Evolutionary conservation across 2,113 vertebrate species (phyloP).

Genomic region (Galeopterus variegatus): DNA sequence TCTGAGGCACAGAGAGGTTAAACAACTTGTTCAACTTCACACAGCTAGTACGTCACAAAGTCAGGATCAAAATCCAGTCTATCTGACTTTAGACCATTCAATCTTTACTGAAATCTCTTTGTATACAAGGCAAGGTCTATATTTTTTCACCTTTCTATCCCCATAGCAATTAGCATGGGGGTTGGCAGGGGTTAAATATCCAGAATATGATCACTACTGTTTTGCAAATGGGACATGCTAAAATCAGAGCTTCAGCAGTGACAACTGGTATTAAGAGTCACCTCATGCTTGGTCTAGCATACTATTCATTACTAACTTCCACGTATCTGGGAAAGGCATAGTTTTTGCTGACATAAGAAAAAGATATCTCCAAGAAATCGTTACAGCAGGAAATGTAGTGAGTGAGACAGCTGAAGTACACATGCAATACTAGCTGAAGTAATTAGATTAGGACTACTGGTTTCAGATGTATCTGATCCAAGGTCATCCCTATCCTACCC

Average conservation of each 20-base stretch:
- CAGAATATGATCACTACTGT: conserved; percentile 30
- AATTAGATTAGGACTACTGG: neutral
- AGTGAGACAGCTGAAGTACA: conserved; percentile 31
- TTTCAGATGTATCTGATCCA: conserved; percentile 24
- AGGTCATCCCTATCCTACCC: neutral
- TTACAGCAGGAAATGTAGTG: conserved; percentile 14
- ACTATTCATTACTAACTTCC: conserved; percentile 50
- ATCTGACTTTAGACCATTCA: neutral
- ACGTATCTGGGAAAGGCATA: conserved; percentile 22
- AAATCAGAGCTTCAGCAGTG: conserved; percentile 43
- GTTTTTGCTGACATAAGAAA: conserved; percentile 33
- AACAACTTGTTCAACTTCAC: conserved; percentile 32
- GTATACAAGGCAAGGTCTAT: neutral
- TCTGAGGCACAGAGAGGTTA: neutral
- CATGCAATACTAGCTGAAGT: conserved; percentile 36
- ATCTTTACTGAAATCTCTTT: neutral
- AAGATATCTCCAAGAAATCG: conserved; percentile 11
- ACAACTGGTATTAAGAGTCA: conserved; percentile 6
- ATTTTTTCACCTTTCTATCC: conserved; percentile 31
- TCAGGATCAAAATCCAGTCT: neutral
- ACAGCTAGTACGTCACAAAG: neutral
- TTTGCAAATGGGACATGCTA: conserved; percentile 3
- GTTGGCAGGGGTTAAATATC: neutral
- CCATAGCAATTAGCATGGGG: neutral
- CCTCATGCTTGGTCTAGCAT: conserved; percentile 1